Percentiles rank a stretch among this genome's conserved stretches.
These are phyloP conservation scores for Adineta ricciae DNA, from an alignment of 2,888 invertebrate species.

Conservation along the genomic window DNA sequence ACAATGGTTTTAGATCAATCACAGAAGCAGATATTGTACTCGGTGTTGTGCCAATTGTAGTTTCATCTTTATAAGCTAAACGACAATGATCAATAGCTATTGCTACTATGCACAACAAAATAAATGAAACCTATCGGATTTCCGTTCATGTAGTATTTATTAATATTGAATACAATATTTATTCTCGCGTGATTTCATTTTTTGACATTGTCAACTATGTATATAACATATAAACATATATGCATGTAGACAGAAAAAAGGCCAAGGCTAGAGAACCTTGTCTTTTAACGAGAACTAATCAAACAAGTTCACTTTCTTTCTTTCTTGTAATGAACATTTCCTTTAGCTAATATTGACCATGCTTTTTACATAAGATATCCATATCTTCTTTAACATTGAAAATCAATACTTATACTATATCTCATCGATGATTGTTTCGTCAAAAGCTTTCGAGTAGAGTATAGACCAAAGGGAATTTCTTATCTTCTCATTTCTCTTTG, in stretches of 20 bases:
- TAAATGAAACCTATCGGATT: neutral
- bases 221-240: neutral
- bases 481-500: neutral
- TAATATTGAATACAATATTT: neutral
- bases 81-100: neutral
- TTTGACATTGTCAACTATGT: neutral
- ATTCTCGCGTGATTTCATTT: neutral
- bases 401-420: neutral
- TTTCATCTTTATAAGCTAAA: constrained; percentile 14
- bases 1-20: neutral
- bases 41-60: neutral
- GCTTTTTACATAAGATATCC: neutral
- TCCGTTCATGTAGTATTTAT: neutral
- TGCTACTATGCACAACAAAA: neutral
- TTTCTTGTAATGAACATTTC: neutral
- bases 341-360: neutral
- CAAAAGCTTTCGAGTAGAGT: neutral
- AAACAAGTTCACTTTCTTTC: neutral
- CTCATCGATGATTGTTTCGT: neutral
- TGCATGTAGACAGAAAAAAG: neutral
- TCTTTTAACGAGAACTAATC: neutral
- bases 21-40: neutral
- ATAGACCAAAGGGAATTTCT: neutral
- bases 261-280: neutral
- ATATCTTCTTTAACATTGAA: neutral